A percentile compares a stretch with the other conserved stretches of the same genome.
These are phyloP conservation scores for Parnassius glacialis DNA, from an alignment of 2,888 invertebrate species.

Conservation along the genomic window DNA sequence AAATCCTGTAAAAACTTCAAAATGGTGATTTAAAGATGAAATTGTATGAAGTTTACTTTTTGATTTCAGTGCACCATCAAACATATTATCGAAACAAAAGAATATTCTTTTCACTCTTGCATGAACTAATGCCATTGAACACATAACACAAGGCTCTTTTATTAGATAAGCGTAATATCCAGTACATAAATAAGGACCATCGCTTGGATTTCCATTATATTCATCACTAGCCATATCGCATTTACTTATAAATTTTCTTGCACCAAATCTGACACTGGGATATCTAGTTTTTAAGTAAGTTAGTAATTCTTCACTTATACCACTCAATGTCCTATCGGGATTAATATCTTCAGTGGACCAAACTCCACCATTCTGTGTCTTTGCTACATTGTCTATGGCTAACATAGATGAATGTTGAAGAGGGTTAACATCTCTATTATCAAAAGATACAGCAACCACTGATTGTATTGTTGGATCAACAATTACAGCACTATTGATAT, in stretches of 20 bases:
- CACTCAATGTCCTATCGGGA: slow-evolving; percentile 37
- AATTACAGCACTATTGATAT: slow-evolving; percentile 76
- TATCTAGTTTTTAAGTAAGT: slow-evolving; percentile 54
- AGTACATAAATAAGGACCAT: slow-evolving; percentile 91
- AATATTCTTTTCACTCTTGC: slow-evolving; percentile 92
- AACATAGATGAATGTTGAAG: slow-evolving; percentile 92
- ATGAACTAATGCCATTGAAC: slow-evolving; percentile 96
- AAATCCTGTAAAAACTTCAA: slow-evolving; percentile 89
- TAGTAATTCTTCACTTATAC: slow-evolving; percentile 64
- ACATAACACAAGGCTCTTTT: slow-evolving; percentile 96
- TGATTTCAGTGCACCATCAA: slow-evolving; percentile 86
- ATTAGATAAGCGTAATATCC: slow-evolving; percentile 91
- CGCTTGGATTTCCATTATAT: slow-evolving; percentile 26
- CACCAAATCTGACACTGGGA: slow-evolving; percentile 68
- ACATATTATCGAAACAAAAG: slow-evolving; percentile 79
- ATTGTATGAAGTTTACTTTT: slow-evolving; percentile 88
- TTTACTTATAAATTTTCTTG: slow-evolving; percentile 57
- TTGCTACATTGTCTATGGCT: slow-evolving; percentile 91
- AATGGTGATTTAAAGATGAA: slow-evolving; percentile 93
- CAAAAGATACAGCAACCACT: slow-evolving; percentile 85
- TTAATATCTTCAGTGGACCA: slow-evolving; percentile 63
- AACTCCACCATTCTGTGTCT: slow-evolving; percentile 89
- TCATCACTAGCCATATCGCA: slow-evolving; percentile 39
- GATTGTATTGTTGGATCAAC: slow-evolving; percentile 86
- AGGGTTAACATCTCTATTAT: slow-evolving; percentile 82